Percentiles rank a stretch among this genome's conserved stretches.
Conservation (phyloP, 2,113 vertebrate genomes). For the Anser cygnoides region DNA sequence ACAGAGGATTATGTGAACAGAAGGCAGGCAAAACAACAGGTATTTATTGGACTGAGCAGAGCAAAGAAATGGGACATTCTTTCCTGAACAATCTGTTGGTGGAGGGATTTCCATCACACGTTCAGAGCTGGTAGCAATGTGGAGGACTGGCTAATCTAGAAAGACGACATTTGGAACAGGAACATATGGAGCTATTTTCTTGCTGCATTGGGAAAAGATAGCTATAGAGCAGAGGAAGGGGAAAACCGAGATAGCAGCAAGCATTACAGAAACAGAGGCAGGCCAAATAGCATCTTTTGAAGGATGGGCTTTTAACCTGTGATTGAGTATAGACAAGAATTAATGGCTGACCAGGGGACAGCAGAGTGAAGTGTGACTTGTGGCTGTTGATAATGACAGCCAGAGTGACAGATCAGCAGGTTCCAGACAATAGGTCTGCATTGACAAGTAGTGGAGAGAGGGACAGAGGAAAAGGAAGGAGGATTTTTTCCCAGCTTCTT, state of each 20-base stretch:
- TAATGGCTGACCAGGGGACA: neutral
- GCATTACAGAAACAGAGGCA: neutral
- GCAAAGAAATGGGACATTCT: neutral
- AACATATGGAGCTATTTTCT: neutral
- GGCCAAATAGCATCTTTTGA: neutral
- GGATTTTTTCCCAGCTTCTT: neutral
- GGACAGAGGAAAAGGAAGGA: neutral
- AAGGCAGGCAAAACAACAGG: neutral
- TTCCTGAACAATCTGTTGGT: neutral
- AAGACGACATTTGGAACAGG: neutral
- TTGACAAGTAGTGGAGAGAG: neutral
- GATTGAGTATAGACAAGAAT: neutral
- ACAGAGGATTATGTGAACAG: neutral
- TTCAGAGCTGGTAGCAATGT: neutral
- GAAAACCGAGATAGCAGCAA: neutral
- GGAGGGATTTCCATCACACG: neutral
- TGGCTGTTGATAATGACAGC: neutral
- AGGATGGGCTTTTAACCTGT: neutral
- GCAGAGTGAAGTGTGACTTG: neutral
- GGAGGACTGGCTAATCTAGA: neutral
- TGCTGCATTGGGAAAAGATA: neutral
- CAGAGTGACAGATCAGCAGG: neutral
- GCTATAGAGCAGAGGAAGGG: neutral
- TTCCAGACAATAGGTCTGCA: neutral
- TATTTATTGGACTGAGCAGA: neutral